Evolutionary conservation across 1,140 invertebrate species (phyloP).

Genomic region (Drosophila funebris): DNA sequence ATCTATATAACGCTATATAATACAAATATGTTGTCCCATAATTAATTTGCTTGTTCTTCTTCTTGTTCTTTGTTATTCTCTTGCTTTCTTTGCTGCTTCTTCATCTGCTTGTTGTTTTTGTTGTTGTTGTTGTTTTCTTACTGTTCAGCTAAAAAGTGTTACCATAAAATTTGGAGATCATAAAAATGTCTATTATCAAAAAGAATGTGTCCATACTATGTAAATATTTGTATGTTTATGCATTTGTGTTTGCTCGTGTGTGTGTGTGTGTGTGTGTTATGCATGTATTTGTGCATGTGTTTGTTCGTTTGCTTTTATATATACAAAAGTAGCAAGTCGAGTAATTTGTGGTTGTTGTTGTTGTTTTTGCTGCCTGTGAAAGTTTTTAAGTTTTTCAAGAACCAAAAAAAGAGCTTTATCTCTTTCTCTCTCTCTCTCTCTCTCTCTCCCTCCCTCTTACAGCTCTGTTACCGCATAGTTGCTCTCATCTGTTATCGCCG

Average conservation of each 20-base stretch:
- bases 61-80: neutral
- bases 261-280: constrained; percentile 31
- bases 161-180: constrained; percentile 50
- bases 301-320: neutral
- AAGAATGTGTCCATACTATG: constrained; percentile 54
- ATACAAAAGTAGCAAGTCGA: neutral
- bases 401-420: neutral
- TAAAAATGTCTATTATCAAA: constrained; percentile 78
- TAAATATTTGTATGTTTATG: constrained; percentile 16
- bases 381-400: neutral
- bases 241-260: no score
- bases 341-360: neutral
- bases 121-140: neutral
- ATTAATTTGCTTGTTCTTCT: constrained; percentile 7
- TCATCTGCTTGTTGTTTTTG: neutral
- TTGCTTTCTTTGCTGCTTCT: no score
- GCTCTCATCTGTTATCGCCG: constrained; percentile 80
- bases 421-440: neutral
- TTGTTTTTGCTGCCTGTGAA: neutral
- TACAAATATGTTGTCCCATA: constrained; percentile 46
- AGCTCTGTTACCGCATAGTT: constrained; percentile 83
- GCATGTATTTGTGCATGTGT: constrained; percentile 15
- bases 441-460: constrained; percentile 45
- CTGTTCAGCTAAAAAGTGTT: constrained; percentile 51
- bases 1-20: constrained; percentile 45